These are phyloP conservation scores for Halcyon leucocephala DNA, from an alignment of 2,797 vertebrate genomes.

Conservation along the genomic window DNA sequence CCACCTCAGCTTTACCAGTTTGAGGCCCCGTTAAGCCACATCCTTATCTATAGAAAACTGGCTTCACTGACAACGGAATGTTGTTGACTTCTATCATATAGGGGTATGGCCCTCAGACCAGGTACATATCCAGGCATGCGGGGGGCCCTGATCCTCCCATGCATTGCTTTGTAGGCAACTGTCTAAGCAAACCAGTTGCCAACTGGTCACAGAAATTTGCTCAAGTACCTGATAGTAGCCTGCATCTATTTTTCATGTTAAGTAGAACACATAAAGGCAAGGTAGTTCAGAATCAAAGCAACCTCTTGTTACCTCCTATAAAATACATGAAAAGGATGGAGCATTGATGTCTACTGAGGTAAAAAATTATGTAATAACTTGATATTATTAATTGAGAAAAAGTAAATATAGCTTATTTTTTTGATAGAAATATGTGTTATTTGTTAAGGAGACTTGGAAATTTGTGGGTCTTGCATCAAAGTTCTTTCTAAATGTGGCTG, in stretches of 20 bases:
- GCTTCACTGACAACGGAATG: not conserved
- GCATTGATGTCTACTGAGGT: not conserved
- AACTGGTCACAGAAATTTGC: not conserved
- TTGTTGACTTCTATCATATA: not conserved
- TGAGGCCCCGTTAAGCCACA: not conserved
- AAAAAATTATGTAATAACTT: not conserved
- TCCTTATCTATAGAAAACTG: not conserved
- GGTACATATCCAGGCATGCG: not conserved
- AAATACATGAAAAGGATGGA: not conserved
- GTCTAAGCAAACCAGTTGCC: not conserved
- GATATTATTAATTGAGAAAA: not conserved
- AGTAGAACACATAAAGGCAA: not conserved
- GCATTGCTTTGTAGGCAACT: not conserved
- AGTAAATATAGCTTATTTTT: not conserved
- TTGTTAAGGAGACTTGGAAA: not conserved
- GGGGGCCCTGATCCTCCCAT: not conserved
- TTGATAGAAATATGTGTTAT: not conserved
- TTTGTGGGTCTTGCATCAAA: not conserved
- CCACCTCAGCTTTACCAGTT: not conserved
- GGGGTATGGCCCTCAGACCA: not conserved
- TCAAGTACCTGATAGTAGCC: not conserved
- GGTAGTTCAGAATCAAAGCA: not conserved
- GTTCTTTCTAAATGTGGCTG: slow-evolving; percentile 13
- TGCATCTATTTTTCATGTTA: not conserved
- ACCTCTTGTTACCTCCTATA: not conserved